phyloP scores from a whole-genome alignment of 2,113 vertebrate genomes.

The Perca flavescens region DNA sequence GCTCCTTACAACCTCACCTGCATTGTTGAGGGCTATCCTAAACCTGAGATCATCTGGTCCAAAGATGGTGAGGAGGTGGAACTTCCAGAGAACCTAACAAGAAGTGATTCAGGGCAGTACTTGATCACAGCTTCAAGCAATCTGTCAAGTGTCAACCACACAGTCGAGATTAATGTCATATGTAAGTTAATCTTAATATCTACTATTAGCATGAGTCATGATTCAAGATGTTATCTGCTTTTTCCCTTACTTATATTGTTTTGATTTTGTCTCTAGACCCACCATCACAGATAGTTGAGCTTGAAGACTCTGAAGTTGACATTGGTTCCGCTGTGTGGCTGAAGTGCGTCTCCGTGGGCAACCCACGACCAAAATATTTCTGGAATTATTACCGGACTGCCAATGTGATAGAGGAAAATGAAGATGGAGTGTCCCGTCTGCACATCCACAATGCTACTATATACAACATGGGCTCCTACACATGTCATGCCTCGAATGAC shows the following conservation, averaged over 20 bases:
- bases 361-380: conserved; percentile 60
- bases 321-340: conserved; percentile 48
- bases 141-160: not conserved
- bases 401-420: conserved; percentile 53
- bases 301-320: conserved; percentile 61
- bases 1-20: conserved; percentile 42
- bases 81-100: conserved; percentile 38
- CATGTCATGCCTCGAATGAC: conserved; percentile 49
- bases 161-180: conserved; percentile 53
- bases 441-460: conserved; percentile 51
- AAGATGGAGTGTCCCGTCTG: conserved; percentile 72
- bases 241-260: not conserved
- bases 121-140: conserved; percentile 30
- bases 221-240: not conserved
- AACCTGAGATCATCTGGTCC: conserved; percentile 38
- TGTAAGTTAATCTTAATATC: conserved; percentile 59
- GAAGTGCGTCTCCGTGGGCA: conserved; percentile 61
- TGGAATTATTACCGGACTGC: conserved; percentile 56
- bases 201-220: not conserved
- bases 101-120: conserved; percentile 64
- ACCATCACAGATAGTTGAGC: conserved; percentile 65
- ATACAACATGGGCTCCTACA: conserved; percentile 71
- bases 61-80: conserved; percentile 58
- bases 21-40: conserved; percentile 22
- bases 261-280: conserved; percentile 52